phyloP scores from a whole-genome alignment of 2,113 vertebrate genomes.

The Hippoglossus stenolepis region DNA sequence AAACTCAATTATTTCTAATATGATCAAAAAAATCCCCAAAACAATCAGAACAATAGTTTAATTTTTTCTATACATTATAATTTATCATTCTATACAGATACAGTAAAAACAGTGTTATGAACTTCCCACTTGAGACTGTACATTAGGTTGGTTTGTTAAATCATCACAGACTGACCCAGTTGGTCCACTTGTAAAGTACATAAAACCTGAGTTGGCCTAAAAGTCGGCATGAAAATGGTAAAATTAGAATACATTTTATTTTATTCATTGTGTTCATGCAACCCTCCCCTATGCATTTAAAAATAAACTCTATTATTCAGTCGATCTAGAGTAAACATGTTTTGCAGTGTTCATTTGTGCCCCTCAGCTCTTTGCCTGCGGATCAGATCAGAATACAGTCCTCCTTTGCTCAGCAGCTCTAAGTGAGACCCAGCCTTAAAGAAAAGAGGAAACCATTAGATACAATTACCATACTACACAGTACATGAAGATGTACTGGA shows the following conservation, averaged over 20 bases:
- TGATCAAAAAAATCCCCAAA: background rate
- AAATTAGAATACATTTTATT: slow-evolving; percentile 30
- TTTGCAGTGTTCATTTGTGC: slow-evolving; percentile 64
- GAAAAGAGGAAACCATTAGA: slow-evolving; percentile 37
- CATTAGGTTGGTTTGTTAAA: slow-evolving; percentile 39
- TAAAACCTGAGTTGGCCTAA: background rate
- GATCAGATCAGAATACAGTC: slow-evolving; percentile 91
- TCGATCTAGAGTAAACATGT: slow-evolving; percentile 1
- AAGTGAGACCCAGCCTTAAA: slow-evolving; percentile 89
- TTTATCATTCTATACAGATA: slow-evolving; percentile 36
- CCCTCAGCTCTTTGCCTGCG: slow-evolving; percentile 85
- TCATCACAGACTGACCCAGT: slow-evolving; percentile 26
- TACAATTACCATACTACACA: slow-evolving; percentile 18
- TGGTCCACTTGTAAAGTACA: slow-evolving; percentile 45
- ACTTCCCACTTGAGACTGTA: slow-evolving; percentile 31
- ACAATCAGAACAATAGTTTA: slow-evolving; percentile 37
- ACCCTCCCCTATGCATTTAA: slow-evolving; percentile 7
- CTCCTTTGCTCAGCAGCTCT: slow-evolving; percentile 87
- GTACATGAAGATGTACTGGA: background rate
- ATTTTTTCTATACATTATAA: slow-evolving; percentile 12
- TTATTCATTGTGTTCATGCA: slow-evolving; percentile 4
- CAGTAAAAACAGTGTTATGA: background rate
- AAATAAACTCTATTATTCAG: slow-evolving; percentile 17
- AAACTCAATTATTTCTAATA: background rate
- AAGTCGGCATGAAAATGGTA: slow-evolving; percentile 16